A percentile compares a stretch with the other conserved stretches of the same genome.
Evolutionary conservation across 2,797 vertebrate genomes (phyloP).

Genomic region (Vireo griseus): DNA sequence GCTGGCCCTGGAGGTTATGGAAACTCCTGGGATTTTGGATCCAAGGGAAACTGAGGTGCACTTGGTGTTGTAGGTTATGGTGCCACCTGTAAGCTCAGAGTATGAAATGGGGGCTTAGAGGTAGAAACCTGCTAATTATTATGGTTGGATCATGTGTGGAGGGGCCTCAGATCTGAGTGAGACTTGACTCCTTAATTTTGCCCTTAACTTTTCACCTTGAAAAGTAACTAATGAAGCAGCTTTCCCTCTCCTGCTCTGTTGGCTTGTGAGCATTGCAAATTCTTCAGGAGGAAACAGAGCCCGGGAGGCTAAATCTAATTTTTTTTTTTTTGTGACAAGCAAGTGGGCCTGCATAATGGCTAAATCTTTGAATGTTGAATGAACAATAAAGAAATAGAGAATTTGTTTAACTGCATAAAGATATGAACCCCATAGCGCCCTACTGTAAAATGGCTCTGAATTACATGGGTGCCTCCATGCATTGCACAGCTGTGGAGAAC

Average conservation of each 20-base stretch:
- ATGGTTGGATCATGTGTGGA: background rate
- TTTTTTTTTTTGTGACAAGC: background rate
- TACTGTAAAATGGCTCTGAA: slow-evolving; percentile 2
- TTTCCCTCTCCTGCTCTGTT: background rate
- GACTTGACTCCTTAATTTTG: background rate
- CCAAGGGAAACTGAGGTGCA: background rate
- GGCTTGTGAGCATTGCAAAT: background rate
- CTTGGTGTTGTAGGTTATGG: background rate
- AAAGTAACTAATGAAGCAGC: background rate
- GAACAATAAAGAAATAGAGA: slow-evolving; percentile 2
- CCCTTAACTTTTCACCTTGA: background rate
- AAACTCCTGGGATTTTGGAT: background rate
- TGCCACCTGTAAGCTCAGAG: background rate
- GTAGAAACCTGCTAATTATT: background rate
- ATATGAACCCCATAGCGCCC: background rate
- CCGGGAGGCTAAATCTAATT: rapidly evolving
- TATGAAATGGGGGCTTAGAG: background rate
- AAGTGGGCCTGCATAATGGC: background rate
- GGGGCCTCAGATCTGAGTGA: background rate
- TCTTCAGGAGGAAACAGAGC: background rate
- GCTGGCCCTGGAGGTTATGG: background rate
- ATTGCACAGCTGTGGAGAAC: background rate
- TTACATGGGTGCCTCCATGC: background rate
- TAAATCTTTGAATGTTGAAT: background rate
- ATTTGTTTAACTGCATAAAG: slow-evolving; percentile 14